Evolutionary conservation across 2,797 vertebrate species (phyloP), one percentile per base, ranked within the genome.

Genomic region (Taeniopygia guttata): DNA sequence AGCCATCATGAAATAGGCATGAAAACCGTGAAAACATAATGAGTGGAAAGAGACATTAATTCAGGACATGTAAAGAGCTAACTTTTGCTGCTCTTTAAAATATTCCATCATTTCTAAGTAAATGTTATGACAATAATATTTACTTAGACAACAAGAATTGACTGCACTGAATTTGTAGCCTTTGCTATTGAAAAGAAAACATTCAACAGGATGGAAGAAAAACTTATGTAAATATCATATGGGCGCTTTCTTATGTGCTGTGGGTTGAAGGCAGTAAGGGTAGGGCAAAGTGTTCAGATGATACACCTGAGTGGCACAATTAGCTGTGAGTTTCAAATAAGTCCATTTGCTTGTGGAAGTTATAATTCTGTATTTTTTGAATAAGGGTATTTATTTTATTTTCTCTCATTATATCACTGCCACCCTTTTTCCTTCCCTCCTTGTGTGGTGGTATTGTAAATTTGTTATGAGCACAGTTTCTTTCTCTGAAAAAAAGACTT

Each of bases 341-440:
- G 51, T 10, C 48, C 72, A 15, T 75, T 84, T 84, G 16, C 45
- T 85, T 70, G 23, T 64, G 52, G 36, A 59, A 63, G 7, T 54
- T 90, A 5, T 19, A 80, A 38, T 48, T 40, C 34, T 89, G 8
- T 76, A 25, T 11, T 27, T 96, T 85, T 59, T 18, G 2, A 76
- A 52, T 80, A 42, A 58, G 10, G 5, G 1, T 58, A 15, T 92
- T 81, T 79, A 13, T 79, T 79, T 87, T 55, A 15, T 67, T 81
- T 84, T 43, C 29, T 83, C 18, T 69, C 9, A 7, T 68, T 1
- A 1, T 49, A 13, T 43, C 30, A 11, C 55, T 29, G 10, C 6
- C 3, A 1, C 2, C 1, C 1, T 7, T 19, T 26, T 54, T 68
- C 12, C 34, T 1, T 16, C 26, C 7, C 7, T 64, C 8, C 29